These are phyloP conservation scores for Chunga burmeisteri DNA, from an alignment of 2,113 vertebrate genomes.

Conservation along the genomic window DNA sequence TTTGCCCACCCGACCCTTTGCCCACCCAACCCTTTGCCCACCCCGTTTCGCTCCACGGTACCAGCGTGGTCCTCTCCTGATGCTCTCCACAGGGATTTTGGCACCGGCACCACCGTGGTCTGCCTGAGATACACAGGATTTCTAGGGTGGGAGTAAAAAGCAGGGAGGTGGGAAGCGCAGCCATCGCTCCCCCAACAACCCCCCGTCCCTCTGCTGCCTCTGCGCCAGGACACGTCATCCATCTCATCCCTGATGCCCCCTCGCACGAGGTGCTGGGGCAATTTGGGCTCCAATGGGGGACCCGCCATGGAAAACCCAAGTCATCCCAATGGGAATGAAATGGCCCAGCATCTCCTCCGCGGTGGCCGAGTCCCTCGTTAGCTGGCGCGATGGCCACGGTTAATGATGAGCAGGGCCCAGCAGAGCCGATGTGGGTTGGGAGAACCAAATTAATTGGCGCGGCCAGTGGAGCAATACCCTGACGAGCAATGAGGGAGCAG, in stretches of 20 bases:
- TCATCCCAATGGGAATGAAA: background rate
- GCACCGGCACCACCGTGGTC: fast-evolving
- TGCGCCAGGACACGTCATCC: background rate
- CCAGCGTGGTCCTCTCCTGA: too few relatives aligned
- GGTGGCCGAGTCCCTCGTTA: slow-evolving; percentile 24
- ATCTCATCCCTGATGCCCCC: background rate
- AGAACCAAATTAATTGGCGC: slow-evolving; percentile 36
- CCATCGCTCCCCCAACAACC: background rate
- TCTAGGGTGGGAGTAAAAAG: too few relatives aligned
- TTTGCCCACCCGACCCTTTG: background rate
- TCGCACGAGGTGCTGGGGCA: fast-evolving
- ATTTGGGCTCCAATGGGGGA: background rate
- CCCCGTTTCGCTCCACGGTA: fast-evolving
- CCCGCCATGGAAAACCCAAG: background rate
- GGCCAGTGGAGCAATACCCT: slow-evolving; percentile 11
- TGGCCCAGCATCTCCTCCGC: background rate
- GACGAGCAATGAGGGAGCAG: slow-evolving; percentile 52
- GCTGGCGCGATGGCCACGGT: slow-evolving; percentile 58
- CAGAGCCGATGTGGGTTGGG: slow-evolving; percentile 9
- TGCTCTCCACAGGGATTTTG: fast-evolving
- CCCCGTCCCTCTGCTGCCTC: background rate
- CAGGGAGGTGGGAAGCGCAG: background rate
- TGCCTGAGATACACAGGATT: too few relatives aligned
- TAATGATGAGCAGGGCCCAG: slow-evolving; percentile 54
- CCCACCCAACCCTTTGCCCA: fast-evolving